phyloP scores from a whole-genome alignment of 2,113 vertebrate genomes.

The Rhea pennata region DNA sequence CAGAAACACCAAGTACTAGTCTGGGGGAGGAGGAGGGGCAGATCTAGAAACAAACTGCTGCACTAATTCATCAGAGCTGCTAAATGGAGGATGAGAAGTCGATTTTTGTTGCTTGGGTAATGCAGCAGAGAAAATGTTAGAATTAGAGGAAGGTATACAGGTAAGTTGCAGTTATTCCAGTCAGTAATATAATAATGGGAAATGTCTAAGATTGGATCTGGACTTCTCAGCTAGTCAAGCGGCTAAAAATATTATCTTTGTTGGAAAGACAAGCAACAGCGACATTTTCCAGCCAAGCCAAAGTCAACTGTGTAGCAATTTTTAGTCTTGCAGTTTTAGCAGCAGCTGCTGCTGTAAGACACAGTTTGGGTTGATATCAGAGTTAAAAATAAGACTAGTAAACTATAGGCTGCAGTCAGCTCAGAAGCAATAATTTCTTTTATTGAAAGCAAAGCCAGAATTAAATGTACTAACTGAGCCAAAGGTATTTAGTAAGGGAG shows the following conservation, averaged over 20 bases:
- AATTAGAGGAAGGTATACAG: background rate
- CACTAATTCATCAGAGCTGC: background rate
- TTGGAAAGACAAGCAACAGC: constrained; percentile 15
- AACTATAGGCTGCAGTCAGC: constrained; percentile 43
- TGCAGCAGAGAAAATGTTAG: background rate
- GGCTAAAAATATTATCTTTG: constrained; percentile 50
- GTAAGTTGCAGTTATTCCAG: background rate
- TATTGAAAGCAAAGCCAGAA: constrained; percentile 45
- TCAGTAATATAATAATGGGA: background rate
- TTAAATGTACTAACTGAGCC: constrained; percentile 24
- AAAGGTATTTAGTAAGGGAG: constrained; percentile 1
- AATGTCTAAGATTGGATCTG: background rate
- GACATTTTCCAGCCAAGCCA: constrained; percentile 46
- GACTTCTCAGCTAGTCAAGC: background rate
- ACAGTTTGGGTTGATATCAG: constrained; percentile 64
- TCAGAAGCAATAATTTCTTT: constrained; percentile 39
- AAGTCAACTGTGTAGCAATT: constrained; percentile 63
- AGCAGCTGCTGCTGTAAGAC: constrained; percentile 68
- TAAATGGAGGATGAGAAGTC: background rate
- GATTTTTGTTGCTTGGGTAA: background rate
- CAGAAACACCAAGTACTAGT: constrained; percentile 36
- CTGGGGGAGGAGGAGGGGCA: background rate
- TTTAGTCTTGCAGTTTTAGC: constrained; percentile 65
- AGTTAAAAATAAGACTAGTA: constrained; percentile 70
- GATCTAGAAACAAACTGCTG: background rate